A percentile compares a stretch with the other conserved stretches of the same genome.
Conservation (phyloP, 2,797 vertebrate species). For the Alfaro cultratus region DNA sequence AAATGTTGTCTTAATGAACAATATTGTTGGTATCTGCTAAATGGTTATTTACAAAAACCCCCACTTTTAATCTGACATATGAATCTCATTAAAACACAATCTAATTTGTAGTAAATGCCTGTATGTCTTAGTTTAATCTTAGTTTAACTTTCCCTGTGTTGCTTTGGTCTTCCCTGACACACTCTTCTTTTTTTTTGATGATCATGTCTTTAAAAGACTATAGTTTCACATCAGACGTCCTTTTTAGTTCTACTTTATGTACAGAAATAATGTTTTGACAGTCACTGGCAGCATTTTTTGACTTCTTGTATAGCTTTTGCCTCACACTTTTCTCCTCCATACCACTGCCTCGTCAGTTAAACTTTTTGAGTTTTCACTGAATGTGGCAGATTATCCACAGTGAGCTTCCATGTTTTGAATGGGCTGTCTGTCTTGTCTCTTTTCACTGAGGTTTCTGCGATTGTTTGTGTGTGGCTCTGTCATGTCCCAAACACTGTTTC, state of each 20-base stretch:
- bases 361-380: slow-evolving; percentile 6
- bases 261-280: background rate
- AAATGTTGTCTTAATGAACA: background rate
- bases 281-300: background rate
- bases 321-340: background rate
- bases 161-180: background rate
- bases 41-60: background rate
- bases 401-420: slow-evolving; percentile 41
- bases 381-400: slow-evolving; percentile 19
- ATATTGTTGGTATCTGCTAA: background rate
- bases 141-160: background rate
- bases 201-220: background rate
- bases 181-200: background rate
- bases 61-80: background rate
- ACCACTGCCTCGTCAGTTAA: background rate
- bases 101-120: background rate
- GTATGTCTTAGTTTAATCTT: background rate
- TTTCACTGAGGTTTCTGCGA: slow-evolving; percentile 29
- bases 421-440: slow-evolving; percentile 22
- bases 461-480: slow-evolving; percentile 43
- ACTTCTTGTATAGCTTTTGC: background rate
- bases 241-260: background rate
- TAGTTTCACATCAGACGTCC: background rate
- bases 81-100: background rate
- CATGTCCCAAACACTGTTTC: slow-evolving; percentile 53